These are phyloP conservation scores for Amblyopsis rosae DNA, from an alignment of 2,113 vertebrate species.

Conservation along the genomic window DNA sequence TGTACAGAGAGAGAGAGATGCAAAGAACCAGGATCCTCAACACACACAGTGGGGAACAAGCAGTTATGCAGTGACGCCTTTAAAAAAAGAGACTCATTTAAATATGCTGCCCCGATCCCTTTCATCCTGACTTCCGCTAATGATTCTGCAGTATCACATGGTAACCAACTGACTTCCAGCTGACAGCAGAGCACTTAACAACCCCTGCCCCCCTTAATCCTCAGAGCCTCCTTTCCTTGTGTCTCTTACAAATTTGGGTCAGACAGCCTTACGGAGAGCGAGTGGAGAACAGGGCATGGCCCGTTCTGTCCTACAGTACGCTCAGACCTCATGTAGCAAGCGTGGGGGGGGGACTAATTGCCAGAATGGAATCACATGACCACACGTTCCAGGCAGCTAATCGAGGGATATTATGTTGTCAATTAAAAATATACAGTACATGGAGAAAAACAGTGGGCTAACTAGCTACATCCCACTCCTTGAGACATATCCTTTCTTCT, in stretches of 20 bases:
- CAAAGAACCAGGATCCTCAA: conserved; percentile 50
- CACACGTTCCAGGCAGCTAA: too few species aligned
- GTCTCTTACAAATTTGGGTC: conserved; percentile 72
- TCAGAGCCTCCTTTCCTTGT: conserved; percentile 26
- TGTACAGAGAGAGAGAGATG: conserved; percentile 65
- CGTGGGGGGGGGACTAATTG: background rate
- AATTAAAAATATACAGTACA: too few species aligned
- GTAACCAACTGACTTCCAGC: conserved; percentile 63
- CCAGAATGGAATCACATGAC: conserved; percentile 41
- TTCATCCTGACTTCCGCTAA: conserved; percentile 27
- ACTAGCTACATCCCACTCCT: too few species aligned
- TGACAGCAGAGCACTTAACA: conserved; percentile 56
- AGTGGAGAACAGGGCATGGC: conserved; percentile 33
- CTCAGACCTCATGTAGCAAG: background rate
- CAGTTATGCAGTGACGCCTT: background rate
- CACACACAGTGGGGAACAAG: background rate
- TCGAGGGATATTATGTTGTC: too few species aligned
- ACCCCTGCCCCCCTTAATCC: conserved; percentile 30
- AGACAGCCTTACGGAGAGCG: conserved; percentile 41
- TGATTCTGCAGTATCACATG: conserved; percentile 52
- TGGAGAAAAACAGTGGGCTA: too few species aligned
- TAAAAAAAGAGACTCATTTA: background rate
- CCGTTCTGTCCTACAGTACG: background rate
- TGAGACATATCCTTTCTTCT: too few species aligned
- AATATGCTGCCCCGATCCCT: background rate